Evolutionary conservation across 2,888 invertebrate genomes (phyloP), one percentile per base, ranked within the genome.

Genomic region (Napeogenes inachia): DNA sequence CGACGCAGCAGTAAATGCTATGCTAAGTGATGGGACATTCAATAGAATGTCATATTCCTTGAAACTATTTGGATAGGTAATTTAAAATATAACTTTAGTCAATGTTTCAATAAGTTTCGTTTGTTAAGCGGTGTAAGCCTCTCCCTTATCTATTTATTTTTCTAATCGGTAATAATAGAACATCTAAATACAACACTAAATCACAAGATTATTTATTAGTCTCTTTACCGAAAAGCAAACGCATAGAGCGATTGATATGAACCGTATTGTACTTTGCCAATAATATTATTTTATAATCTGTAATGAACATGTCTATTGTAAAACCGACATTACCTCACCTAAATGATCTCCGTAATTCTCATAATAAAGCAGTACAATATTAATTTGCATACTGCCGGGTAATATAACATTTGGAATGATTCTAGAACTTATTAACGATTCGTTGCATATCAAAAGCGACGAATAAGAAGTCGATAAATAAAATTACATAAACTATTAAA

Each of bases 381-480:
- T 35, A 35, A 35, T 35, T 35, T 35, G 4, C 46, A 13, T 4
- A 13, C 46, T 5, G 46, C 21, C 4, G 21, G 13, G 10, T 5
- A 21, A 8, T 13, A 30, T 12, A 50, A 50, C 30, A 53, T 60
- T 57, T 63, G 63, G 63, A 63, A 63, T 63, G 63, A 57, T 32
- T 60, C 63, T 45, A 60, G 8, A 68, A 45, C 42, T 56, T 54
- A 66, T 57, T 60, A 63, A 75, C 73, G 79, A 73, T 81, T 85
- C 85, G 85, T 85, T 85, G 85, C 83, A 82, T 75, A 75, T 76
- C 82, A 79, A 70, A 79, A 84, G 79, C 80, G 71, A 78, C 75
- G 75, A 77, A 74, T 71, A 65, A 67, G 71, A 71, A 72, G 13
- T 59, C 33, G 45, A 56, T 33, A 45, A 56, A 59, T 59, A 46